Base-by-base conservation (phyloP, 2,113 vertebrate genomes). In the Lontra canadensis region DNA sequence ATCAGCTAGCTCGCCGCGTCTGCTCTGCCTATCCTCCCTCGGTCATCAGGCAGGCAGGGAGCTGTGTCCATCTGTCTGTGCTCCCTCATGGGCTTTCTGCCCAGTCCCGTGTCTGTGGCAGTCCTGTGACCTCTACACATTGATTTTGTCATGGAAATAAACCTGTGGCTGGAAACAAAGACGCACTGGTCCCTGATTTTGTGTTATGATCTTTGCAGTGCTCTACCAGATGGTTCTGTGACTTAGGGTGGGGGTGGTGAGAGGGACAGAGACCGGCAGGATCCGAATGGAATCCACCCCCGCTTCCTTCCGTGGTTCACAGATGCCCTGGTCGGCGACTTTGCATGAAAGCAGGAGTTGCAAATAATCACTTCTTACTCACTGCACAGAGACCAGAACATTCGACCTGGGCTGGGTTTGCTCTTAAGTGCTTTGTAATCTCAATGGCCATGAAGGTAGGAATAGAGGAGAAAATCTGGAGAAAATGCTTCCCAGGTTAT, bases 121-220 rank as follows among this genome's bases (percentile, higher is more conserved):
- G 1, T 82, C 25, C 47, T 20, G 3, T 82, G 73, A 61, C 20
- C 36, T 82, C 73, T 55, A 47, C 69, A 92, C 84, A 69, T 69
- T 47, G 34, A 74, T 65, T 34, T 13, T 63, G 61, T 26, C n/a
- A 10, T 85, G 31, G 29, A 90, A 97, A 96, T 96, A 96, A 97
- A 97, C 34, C 17, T 93, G 65, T 44, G 90, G 13, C 31, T 92
- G 86, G 83, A 80, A 92, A 84, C 76, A 92, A 79, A 97, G 67
- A 80, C 34, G 14, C 44, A 0, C 39, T 80, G 52, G 36, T 34
- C 21, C 23, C 88, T 71, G 52, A n/a, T 86, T 36, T 69, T 85
- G 55, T 80, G 31, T 39, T 63, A 20, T 36, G 44, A 82, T 26
- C 26, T 87, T 79, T 42, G 10, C 14, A n/a, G 34, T 42, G 59